phyloP scores from a whole-genome alignment of 1,140 invertebrate species.

The Saccostrea cuccullata region DNA sequence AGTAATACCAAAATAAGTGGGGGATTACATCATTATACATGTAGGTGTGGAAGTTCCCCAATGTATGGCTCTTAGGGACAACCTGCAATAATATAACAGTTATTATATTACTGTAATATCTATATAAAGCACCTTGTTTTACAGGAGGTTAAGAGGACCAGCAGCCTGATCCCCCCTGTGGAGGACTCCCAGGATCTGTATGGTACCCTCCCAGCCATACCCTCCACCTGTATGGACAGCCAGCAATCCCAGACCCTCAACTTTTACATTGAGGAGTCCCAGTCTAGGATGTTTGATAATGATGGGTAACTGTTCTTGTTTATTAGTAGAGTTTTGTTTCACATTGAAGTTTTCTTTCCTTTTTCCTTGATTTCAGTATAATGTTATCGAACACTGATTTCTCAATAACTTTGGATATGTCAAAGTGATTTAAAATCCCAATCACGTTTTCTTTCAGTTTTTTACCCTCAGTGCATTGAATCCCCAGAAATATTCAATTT shows the following conservation, averaged over 20 bases:
- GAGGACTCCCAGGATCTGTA: slow-evolving; percentile 74
- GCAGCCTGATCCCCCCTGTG: slow-evolving; percentile 59
- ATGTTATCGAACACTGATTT: not conserved
- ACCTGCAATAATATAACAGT: no score
- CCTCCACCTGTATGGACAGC: not conserved
- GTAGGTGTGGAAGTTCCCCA: no score
- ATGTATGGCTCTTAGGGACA: no score
- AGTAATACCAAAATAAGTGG: no score
- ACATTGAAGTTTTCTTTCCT: not conserved
- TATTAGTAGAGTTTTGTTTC: not conserved
- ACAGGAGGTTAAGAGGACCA: not conserved
- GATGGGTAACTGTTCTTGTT: slow-evolving; percentile 68
- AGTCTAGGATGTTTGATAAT: slow-evolving; percentile 75
- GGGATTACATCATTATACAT: no score
- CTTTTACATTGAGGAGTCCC: slow-evolving; percentile 67
- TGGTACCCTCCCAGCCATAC: slow-evolving; percentile 49
- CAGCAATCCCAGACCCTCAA: slow-evolving; percentile 52
- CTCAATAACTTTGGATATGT: no score
- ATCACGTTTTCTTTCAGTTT: no score
- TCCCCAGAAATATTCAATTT: no score
- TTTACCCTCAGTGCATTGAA: no score
- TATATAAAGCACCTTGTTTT: not conserved
- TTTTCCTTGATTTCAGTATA: not conserved
- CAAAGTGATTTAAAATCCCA: no score
- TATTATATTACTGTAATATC: no score